Evolutionary conservation across 1,140 invertebrate species (phyloP), one percentile per base, ranked within the genome.

Genomic region (Parapsyche elsis): DNA sequence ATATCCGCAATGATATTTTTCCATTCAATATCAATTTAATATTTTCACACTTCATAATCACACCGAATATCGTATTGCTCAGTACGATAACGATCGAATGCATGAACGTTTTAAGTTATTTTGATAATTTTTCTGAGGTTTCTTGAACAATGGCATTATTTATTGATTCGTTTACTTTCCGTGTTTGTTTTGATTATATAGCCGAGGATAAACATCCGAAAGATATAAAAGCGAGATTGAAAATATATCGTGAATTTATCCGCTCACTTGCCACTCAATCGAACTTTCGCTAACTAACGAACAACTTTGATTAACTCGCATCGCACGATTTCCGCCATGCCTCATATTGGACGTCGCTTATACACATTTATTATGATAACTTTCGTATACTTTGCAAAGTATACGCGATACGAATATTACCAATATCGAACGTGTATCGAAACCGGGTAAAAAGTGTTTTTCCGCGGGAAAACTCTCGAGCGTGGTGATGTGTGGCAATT

Each of bases 401-500:
- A n/a, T n/a, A 12, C 5, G n/a, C 57, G 57, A 53, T 61, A 61
- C 16, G 57, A 7, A 19, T 61, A 19, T 57, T 61, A 38, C 7
- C 2, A 4, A 38, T 38, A 38, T 7, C 7, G 30, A 38, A 38
- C 1, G 30, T 38, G 30, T 38, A 38, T 38, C 30, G 30, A 38
- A 38, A 5, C 19, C 5, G 12, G 61, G 5, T 67, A 67, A 30
- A 67, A 12, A 67, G 64, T 67, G 24, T 67, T 67, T 67, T 67
- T 67, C 59, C 24, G 24, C 23, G 64, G 64, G 24, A 12, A 67
- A 67, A 67, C 64, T 67, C 21, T 21, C 64, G 49, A 2, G 49
- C 49, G 49, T 7, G 49, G 57, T 53, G 75, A 77, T 64, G 75
- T 64, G 53, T 64, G 45, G 75, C 75, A 77, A 77, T 77, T 77